phyloP scores from a whole-genome alignment of 2,113 vertebrate genomes.

The Thinocorus orbignyianus region DNA sequence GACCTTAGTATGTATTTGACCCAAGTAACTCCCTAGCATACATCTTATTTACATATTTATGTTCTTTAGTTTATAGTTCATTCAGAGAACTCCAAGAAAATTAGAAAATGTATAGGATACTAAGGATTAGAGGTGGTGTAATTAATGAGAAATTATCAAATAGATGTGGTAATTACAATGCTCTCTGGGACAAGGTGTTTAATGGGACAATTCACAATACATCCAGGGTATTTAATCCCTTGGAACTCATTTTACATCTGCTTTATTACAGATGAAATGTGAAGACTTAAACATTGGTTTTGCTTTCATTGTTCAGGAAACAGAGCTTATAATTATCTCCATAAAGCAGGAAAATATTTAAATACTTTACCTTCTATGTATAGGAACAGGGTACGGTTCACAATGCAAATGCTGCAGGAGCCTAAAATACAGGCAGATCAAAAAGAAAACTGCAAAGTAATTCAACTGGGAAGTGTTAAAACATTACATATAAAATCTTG shows the following conservation, averaged over 20 bases:
- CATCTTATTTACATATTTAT: neutral
- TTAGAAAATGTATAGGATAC: neutral
- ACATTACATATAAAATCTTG: neutral
- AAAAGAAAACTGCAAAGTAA: slow-evolving; percentile 6
- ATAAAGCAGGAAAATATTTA: slow-evolving; percentile 40
- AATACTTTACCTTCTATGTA: slow-evolving; percentile 17
- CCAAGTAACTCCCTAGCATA: neutral
- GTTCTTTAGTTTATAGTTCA: neutral
- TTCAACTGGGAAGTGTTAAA: neutral
- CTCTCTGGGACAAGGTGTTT: slow-evolving; percentile 40
- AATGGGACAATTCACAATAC: slow-evolving; percentile 51
- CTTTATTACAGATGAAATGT: slow-evolving; percentile 42
- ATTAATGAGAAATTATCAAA: slow-evolving; percentile 33
- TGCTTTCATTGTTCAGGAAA: slow-evolving; percentile 60
- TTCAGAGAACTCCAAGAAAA: neutral
- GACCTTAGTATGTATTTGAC: neutral
- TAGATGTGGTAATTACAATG: slow-evolving; percentile 20
- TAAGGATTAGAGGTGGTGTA: neutral
- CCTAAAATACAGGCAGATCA: neutral
- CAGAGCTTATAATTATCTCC: slow-evolving; percentile 57
- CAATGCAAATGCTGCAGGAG: slow-evolving; percentile 4
- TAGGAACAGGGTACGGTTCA: slow-evolving; percentile 15
- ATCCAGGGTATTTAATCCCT: slow-evolving; percentile 39
- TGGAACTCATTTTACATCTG: slow-evolving; percentile 47
- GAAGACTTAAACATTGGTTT: slow-evolving; percentile 4